Percentiles rank a stretch among this genome's conserved stretches.
These are phyloP conservation scores for Aphis craccivora DNA, from an alignment of 1,140 invertebrate genomes.

Conservation along the genomic window DNA sequence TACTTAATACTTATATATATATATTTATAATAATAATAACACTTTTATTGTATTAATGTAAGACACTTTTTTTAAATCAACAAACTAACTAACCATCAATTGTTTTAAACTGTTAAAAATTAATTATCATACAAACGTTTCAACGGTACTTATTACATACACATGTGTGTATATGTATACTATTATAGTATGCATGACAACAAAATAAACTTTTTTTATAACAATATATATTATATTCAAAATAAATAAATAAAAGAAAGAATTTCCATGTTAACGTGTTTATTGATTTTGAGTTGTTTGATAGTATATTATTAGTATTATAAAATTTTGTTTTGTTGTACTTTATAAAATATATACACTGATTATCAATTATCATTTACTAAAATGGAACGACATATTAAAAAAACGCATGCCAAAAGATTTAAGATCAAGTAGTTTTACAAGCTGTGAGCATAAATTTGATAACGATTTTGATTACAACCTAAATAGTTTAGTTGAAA, in stretches of 20 bases:
- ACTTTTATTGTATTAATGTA: background rate
- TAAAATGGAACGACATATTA: too few species aligned
- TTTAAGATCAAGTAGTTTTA: background rate
- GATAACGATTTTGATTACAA: too few species aligned
- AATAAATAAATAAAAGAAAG: background rate
- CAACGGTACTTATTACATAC: too few species aligned
- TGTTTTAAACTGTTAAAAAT: background rate
- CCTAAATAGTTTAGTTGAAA: background rate
- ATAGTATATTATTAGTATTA: background rate
- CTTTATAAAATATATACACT: too few species aligned
- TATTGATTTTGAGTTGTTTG: background rate
- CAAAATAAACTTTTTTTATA: too few species aligned
- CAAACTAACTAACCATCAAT: background rate
- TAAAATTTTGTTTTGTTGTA: too few species aligned
- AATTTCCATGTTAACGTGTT: background rate
- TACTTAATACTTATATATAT: background rate
- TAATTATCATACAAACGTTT: too few species aligned
- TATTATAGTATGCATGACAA: too few species aligned
- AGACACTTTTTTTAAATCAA: background rate
- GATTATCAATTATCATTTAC: too few species aligned
- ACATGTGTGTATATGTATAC: too few species aligned
- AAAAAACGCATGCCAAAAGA: background rate
- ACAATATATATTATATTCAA: too few species aligned
- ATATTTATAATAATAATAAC: background rate
- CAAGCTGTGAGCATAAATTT: background rate